Base-by-base conservation (phyloP, 2,797 vertebrate species). In the Sebastes reedi region DNA sequence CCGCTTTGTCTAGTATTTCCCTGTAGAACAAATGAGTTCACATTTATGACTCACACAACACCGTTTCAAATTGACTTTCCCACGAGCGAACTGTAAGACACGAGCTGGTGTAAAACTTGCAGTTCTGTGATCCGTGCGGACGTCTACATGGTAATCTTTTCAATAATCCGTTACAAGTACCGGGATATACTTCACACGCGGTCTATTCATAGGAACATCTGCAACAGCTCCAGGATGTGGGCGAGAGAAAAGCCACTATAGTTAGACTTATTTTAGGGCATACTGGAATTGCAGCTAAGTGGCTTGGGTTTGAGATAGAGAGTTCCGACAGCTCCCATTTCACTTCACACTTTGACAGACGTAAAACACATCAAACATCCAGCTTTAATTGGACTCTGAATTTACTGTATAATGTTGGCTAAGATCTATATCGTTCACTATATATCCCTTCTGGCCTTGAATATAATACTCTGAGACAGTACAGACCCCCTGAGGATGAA, bases 161-260 rank as follows among this genome's bases (percentile, higher is more conserved):
- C 46, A 69, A 86, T 76, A 82, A 82, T 85, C 85, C 89, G 66
- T 78, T 83, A 90, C 76, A 83, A 82, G 83, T 11, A 87, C 69
- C 82, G 74, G 61, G 66, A 54, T 22, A 54, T 25, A 58, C 68
- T 83, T 83, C 78, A 86, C 79, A 83, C 25, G 27, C 54, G 14
- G 58, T 84, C 69, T 75, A 55, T 84, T 85, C 80, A 87, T 55
- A 62, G 67, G 62, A 82, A 91, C 79, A 90, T 91, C 81, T 89
- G 85, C 79, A 81, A 79, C 80, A 76, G 72, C 87, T 92, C 75
- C 72, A 76, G 72, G 54, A 79, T 88, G 75, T 86, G 85, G 82
- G 73, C 73, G 79, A n/a, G 34, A 86, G 73, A 77, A 60, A 66
- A 75, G 61, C 64, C 77, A 36, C 70, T 61, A 65, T 46, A 77